phyloP scores from a whole-genome alignment of 1,140 invertebrate genomes.

The Cataglyphis hispanica region DNA sequence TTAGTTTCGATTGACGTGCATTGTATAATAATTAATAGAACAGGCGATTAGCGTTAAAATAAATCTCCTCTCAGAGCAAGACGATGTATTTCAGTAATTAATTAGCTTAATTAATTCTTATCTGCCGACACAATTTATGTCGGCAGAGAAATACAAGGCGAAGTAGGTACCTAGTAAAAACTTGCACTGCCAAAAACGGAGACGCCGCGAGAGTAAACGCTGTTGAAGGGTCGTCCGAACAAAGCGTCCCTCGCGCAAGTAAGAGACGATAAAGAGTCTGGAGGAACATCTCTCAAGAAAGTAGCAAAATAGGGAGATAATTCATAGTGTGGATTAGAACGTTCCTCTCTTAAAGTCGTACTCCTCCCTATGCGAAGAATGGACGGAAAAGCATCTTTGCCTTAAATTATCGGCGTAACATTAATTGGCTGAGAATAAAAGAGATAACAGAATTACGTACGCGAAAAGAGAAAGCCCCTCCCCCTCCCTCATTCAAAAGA shows the following conservation, averaged over 20 bases:
- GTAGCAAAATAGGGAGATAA: conserved; percentile 77
- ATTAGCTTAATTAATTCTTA: conserved; percentile 58
- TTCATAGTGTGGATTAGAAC: conserved; percentile 78
- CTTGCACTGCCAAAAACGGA: conserved; percentile 41
- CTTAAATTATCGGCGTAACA: conserved; percentile 73
- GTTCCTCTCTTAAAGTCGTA: not conserved
- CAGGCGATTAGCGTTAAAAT: conserved; percentile 1
- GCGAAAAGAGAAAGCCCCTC: conserved; percentile 2
- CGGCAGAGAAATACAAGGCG: conserved; percentile 36
- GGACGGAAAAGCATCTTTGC: not conserved
- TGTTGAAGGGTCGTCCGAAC: not conserved
- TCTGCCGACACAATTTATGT: conserved; percentile 45
- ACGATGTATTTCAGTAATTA: conserved; percentile 13
- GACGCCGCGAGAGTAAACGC: not conserved
- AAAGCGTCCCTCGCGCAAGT: conserved; percentile 14
- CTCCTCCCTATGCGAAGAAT: not conserved
- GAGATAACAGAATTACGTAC: conserved; percentile 16
- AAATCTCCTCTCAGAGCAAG: not conserved
- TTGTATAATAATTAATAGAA: not conserved
- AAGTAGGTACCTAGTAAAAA: conserved; percentile 34
- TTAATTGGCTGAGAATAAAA: conserved; percentile 71
- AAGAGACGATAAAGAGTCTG: conserved; percentile 20
- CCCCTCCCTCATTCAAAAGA: conserved; percentile 6
- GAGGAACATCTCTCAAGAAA: conserved; percentile 14
- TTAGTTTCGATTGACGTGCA: not conserved